Conservation (phyloP, 2,113 vertebrate species). For the Prunella fulvescens region DNA sequence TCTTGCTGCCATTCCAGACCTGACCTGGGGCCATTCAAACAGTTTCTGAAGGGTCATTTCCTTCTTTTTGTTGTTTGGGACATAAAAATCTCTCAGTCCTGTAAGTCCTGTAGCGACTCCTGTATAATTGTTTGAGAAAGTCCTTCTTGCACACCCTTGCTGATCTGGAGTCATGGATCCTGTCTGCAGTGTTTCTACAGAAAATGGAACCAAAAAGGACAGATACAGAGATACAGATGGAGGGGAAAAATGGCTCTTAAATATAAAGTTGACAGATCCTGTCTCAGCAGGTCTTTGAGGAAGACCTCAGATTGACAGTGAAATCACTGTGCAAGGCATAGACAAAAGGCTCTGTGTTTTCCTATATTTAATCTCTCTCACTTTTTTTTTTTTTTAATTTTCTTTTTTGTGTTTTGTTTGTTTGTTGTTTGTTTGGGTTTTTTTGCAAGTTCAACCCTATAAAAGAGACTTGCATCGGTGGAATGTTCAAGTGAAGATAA, state of each 20-base stretch:
- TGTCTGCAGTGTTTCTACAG: not conserved
- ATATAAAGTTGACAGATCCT: not conserved
- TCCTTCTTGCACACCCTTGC: not conserved
- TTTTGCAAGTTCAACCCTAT: not conserved
- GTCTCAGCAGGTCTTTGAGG: not conserved
- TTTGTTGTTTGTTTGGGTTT: not conserved
- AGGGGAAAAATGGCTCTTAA: not conserved
- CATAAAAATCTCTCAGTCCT: not conserved
- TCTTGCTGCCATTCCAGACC: not conserved
- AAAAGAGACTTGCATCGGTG: not conserved
- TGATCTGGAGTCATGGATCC: not conserved
- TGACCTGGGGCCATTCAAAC: not conserved
- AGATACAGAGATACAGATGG: not conserved
- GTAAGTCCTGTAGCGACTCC: fast-evolving
- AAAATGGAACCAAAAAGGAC: not conserved
- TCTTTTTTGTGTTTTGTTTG: too few species aligned
- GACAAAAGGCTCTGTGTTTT: not conserved
- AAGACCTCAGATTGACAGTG: not conserved
- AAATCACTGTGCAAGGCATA: not conserved
- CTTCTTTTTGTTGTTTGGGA: not conserved
- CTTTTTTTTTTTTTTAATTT: too few species aligned
- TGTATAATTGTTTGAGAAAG: not conserved
- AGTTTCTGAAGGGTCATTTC: not conserved
- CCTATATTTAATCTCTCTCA: not conserved
- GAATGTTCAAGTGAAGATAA: not conserved